Base-by-base conservation (phyloP, 2,113 vertebrate species). In the Leptobrachium ailaonicum region DNA sequence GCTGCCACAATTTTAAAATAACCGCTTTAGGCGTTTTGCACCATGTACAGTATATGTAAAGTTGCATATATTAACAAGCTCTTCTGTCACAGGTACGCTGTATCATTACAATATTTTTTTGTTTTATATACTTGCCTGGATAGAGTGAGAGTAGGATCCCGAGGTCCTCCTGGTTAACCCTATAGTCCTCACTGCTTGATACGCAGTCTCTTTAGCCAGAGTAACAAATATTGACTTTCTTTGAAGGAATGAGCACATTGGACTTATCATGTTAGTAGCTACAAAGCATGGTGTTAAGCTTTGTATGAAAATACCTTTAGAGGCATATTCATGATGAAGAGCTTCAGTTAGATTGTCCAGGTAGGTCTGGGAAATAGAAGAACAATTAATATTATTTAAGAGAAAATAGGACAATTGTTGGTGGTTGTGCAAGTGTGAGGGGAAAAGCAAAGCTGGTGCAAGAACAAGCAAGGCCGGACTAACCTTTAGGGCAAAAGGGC, bases 141-240 rank as follows among this genome's bases (percentile, higher is more conserved):
- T 85, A 0, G 93, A 94, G 75, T 99, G 96, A 13, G 92, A 94
- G 96, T 96, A 98, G 88, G 96, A 97, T 47, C 97, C 97, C 0
- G 95, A 91, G 68, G 97, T 98, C 84, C 95, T 93, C 73, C 86
- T 92, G 0, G 96, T 94, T 73, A 99, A 88, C 1, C 97, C 97
- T 20, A 99, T 92, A 32, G 97, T 98, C 75, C 93, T 93, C 82
- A 99, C 13, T 11, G 97, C 97, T 2, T 99, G 95, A 7, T 86
- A 91, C 9, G 91, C 96, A 0, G 98, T 98, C 3, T 96, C 93
- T 66, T 92, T 92, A 0, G 96, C 90, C 2, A 90, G 89, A 14
- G 96, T 95, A 45, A 88, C 82, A 73, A 96, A 56, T 86, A 93
- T 90, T 0, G 91, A 66, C 14, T 77, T 83, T 6, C 63, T 82